Evolutionary conservation across 2,797 vertebrate species (phyloP), one percentile per base, ranked within the genome.

Genomic region (Anas bahamensis): DNA sequence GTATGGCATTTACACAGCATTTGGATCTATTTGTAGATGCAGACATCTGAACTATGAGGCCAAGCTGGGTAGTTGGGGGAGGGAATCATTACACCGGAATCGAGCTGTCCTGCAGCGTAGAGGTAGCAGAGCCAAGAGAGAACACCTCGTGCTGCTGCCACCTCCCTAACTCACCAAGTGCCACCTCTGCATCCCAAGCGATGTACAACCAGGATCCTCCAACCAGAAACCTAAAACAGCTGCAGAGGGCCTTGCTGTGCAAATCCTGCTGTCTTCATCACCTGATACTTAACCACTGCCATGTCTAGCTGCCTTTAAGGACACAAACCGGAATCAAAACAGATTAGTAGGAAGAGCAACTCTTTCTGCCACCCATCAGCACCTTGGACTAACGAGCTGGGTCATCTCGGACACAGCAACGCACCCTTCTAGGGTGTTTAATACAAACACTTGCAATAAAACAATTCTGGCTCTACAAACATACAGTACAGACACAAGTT

Each of bases 341-440:
- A 17, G 28, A 21, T 21, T 19, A 17, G 39, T 28, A 31, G 61
- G 57, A 19, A 0, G 6, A 33, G 42, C 19, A n/a, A 19, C 4
- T 10, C 50, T 59, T 68, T 48, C 57, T 37, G n/a, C 26, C 39
- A 23, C 29, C 4, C 22, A 5, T 21, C 71, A 6, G 8, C 14
- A 12, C 1, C 28, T 9, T 3, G 22, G 29, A 4, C 28, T 4
- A 33, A 57, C 42, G 10, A 13, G 31, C 60, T 4, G 6, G 26
- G 53, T 26, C 13, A 21, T 35, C 23, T 41, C 5, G 4, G 61
- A 35, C 61, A 69, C 29, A 33, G 4, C 2, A 1, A 44, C 0
- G 7, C 13, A 31, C 3, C n/a, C 16, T 39, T 13, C 9, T 9
- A 33, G 50, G 55, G 26, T 14, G 41, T 8, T 3, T 1, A 61